These are phyloP conservation scores for Cheilosia urbana DNA, from an alignment of 2,888 invertebrate species.

Conservation along the genomic window DNA sequence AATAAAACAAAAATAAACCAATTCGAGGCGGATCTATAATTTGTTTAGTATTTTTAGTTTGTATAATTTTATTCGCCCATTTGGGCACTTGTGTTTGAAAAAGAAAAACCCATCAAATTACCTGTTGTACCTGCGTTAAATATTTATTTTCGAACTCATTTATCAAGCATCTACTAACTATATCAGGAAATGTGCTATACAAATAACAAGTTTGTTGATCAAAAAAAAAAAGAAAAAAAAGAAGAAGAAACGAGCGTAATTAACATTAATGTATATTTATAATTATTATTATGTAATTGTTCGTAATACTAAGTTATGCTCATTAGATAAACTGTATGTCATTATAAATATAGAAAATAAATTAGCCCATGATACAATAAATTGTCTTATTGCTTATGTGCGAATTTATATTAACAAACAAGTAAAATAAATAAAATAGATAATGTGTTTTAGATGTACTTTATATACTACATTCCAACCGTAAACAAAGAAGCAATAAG, in stretches of 20 bases:
- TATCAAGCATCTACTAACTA: background rate
- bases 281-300: background rate
- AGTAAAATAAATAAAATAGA: constrained; percentile 15
- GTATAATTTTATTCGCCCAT: background rate
- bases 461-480: constrained; percentile 49
- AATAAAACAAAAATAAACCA: no score
- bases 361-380: constrained; percentile 3
- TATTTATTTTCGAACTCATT: background rate
- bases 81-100: background rate
- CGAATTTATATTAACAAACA: constrained; percentile 20
- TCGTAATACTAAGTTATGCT: constrained; percentile 1
- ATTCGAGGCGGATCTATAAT: no score
- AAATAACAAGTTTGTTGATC: constrained; percentile 8
- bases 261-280: background rate
- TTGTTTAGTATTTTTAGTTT: no score
- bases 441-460: constrained; percentile 39
- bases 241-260: background rate
- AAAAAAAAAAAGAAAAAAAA: no score
- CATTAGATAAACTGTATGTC: constrained; percentile 16
- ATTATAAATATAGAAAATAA: constrained; percentile 12
- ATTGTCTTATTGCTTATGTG: constrained; percentile 12
- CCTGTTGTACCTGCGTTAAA: constrained; percentile 30
- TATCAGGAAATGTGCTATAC: constrained; percentile 32
- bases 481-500: constrained; percentile 50
- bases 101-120: background rate